phyloP scores from a whole-genome alignment of 1,140 invertebrate species.

The Philopotamus ludificatus region DNA sequence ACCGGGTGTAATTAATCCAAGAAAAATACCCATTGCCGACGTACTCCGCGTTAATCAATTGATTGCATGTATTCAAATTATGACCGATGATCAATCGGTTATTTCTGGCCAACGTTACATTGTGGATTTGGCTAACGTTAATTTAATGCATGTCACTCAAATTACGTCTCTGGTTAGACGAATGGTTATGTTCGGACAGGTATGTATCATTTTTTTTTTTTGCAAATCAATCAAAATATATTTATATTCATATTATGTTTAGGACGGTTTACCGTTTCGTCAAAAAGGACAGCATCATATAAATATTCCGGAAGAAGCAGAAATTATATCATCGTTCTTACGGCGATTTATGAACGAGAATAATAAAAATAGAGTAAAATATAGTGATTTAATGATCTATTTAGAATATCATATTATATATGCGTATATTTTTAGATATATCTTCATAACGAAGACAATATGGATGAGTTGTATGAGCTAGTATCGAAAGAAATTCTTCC shows the following conservation, averaged over 20 bases:
- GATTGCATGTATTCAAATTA: constrained; percentile 15
- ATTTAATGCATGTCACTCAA: constrained; percentile 51
- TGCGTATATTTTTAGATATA: constrained; percentile 51
- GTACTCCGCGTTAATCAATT: constrained; percentile 46
- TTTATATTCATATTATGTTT: constrained; percentile 10
- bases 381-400: background rate
- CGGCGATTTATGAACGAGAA: constrained; percentile 53
- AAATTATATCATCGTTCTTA: constrained; percentile 48
- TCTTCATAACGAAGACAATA: constrained; percentile 55
- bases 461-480: constrained; percentile 50
- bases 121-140: constrained; percentile 50
- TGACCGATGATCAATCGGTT: constrained; percentile 38
- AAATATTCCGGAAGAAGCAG: constrained; percentile 54
- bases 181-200: constrained; percentile 41
- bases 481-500: constrained; percentile 57
- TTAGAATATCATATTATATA: background rate
- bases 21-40: constrained; percentile 45
- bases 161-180: constrained; percentile 55
- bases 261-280: constrained; percentile 58
- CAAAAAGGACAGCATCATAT: constrained; percentile 58
- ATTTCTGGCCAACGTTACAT: constrained; percentile 35
- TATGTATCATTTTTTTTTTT: constrained; percentile 7
- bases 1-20: constrained; percentile 49
- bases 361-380: constrained; percentile 48
- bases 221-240: background rate